Percentiles rank a stretch among this genome's conserved stretches.
These are phyloP conservation scores for Emesis castigata DNA, from an alignment of 2,888 invertebrate species.

Conservation along the genomic window DNA sequence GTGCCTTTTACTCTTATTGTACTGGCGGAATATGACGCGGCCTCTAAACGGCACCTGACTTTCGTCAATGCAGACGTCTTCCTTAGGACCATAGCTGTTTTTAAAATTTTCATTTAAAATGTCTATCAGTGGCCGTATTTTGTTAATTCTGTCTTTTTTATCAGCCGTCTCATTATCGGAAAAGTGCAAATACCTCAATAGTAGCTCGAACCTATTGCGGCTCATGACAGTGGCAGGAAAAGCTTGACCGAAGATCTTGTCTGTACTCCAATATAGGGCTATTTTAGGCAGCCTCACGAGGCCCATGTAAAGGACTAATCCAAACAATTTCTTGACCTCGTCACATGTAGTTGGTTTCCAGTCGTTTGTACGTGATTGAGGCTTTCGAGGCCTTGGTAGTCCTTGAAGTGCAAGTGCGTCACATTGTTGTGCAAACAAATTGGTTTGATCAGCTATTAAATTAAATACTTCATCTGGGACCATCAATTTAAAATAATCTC, in stretches of 20 bases:
- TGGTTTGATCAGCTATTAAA: slow-evolving; percentile 21
- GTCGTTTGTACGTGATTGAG: slow-evolving; percentile 61
- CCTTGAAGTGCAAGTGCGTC: slow-evolving; percentile 19
- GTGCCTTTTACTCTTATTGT: no score
- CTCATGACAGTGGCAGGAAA: slow-evolving; percentile 68
- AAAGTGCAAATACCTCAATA: slow-evolving; percentile 67
- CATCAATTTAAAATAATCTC: not conserved
- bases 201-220: slow-evolving; percentile 68
- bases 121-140: slow-evolving; percentile 68
- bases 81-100: slow-evolving; percentile 66
- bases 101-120: slow-evolving; percentile 65
- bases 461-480: not conserved
- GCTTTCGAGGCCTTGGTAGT: slow-evolving; percentile 45
- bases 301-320: slow-evolving; percentile 68
- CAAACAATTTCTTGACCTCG: slow-evolving; percentile 69
- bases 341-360: slow-evolving; percentile 68
- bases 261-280: slow-evolving; percentile 68
- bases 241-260: slow-evolving; percentile 65
- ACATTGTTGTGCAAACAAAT: slow-evolving; percentile 62
- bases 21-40: no score
- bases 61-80: slow-evolving; percentile 70
- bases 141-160: slow-evolving; percentile 63
- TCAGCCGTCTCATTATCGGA: slow-evolving; percentile 62
- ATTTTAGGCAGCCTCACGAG: slow-evolving; percentile 68
- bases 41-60: slow-evolving; percentile 68